phyloP scores from a whole-genome alignment of 2,797 vertebrate genomes.

The Odontamblyopus rebecca region DNA sequence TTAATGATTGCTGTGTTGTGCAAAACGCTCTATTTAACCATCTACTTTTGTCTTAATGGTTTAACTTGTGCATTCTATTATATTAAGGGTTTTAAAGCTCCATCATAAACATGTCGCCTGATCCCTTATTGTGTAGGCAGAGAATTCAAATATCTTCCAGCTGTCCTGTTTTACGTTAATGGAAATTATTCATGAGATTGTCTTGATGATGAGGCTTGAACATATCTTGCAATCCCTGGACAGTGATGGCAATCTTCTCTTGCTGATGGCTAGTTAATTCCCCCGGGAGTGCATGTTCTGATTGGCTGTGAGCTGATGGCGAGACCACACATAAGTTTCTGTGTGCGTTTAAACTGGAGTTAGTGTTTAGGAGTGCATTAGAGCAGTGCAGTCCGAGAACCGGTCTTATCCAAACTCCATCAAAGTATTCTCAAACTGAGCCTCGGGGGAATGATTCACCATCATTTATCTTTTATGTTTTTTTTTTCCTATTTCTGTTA shows the following conservation, averaged over 20 bases:
- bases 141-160: constrained; percentile 39
- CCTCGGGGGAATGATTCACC: constrained; percentile 24
- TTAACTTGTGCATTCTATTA: no score
- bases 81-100: constrained; percentile 39
- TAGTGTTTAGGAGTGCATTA: constrained; percentile 35
- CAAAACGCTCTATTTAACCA: no score
- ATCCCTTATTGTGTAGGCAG: constrained; percentile 44
- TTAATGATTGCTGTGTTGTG: not conserved
- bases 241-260: constrained; percentile 36
- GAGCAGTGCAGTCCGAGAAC: constrained; percentile 12
- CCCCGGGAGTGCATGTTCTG: constrained; percentile 24
- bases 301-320: constrained; percentile 23
- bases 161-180: constrained; percentile 39
- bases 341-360: constrained; percentile 3
- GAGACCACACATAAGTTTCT: constrained; percentile 30
- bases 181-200: constrained; percentile 53
- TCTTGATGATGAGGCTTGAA: constrained; percentile 53
- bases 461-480: constrained; percentile 20
- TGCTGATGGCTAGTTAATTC: constrained; percentile 31
- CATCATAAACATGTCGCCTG: constrained; percentile 44
- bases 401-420: constrained; percentile 48
- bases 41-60: not conserved
- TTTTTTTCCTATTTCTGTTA: not conserved
- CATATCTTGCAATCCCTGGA: constrained; percentile 42
- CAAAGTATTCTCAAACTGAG: constrained; percentile 57